Evolutionary conservation across 1,140 invertebrate species (phyloP), one percentile per base, ranked within the genome.

Genomic region (Nylanderia fulva): DNA sequence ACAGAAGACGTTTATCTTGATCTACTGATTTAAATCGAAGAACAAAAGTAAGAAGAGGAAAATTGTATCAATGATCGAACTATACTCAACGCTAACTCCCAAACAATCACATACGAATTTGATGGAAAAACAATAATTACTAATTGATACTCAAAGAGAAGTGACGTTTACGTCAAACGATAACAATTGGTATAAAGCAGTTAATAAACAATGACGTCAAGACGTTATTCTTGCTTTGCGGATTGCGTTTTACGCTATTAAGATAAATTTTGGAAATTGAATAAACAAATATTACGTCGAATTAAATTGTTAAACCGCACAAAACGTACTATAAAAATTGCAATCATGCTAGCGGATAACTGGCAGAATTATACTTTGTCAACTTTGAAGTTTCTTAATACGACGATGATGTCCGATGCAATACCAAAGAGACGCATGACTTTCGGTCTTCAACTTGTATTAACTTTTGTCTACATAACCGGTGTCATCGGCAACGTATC

Each of bases 401-500:
- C 61, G 0, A 61, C 21, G 24, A 48, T 77, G 11, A 60, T 60
- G 6, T 24, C 80, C 7, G 33, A 61, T 15, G 4, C 45, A 56
- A 15, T 45, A 8, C 13, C 91, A 2, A 92, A 77, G 92, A 95
- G 91, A 69, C 91, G 94, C 85, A 76, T 95, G 48, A 88, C 88
- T 7, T 79, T 93, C 11, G 89, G 88, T 0, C 76, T 90, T 7
- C 95, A 96, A 89, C 85, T 94, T 4, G 86, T 96, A 0, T 92
- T 96, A 36, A 96, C 95, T 0, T 77, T 95, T 8, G 94, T 95
- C 48, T 97, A 96, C 85, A 82, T 96, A 5, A 93, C 95, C 4
- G 96, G 96, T 15, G 95, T 96, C 21, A 86, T 95, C 9, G 96
- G 96, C 2, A 97, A 97, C 86, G 84, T 96, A 15, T 94, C 95